phyloP scores from a whole-genome alignment of 2,113 vertebrate genomes.

The Turdus rufiventris region DNA sequence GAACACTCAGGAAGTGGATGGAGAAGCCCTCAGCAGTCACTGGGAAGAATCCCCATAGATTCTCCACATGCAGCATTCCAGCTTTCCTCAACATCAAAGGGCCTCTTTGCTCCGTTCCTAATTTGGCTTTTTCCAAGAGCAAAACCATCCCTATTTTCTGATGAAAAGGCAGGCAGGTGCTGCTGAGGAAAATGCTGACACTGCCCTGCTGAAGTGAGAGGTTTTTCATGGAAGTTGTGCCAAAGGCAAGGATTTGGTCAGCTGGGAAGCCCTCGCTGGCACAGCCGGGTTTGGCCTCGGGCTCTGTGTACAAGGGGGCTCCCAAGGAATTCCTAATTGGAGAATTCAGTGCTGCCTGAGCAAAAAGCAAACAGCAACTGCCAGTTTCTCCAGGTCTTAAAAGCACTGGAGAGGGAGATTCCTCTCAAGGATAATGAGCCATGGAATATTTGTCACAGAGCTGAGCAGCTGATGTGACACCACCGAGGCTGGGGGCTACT shows the following conservation, averaged over 20 bases:
- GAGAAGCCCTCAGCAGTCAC: neutral
- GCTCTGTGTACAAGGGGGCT: fast-evolving
- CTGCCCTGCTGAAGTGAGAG: neutral
- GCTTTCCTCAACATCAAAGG: neutral
- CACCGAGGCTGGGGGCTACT: neutral
- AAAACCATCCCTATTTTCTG: neutral
- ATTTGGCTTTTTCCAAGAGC: neutral
- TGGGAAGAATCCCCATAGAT: neutral
- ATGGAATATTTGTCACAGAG: conserved; percentile 35
- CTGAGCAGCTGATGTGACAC: conserved; percentile 36
- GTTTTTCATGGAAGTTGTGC: neutral
- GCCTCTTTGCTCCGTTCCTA: neutral
- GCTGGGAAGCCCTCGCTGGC: neutral
- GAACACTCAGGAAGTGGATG: neutral
- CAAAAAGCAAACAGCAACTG: neutral
- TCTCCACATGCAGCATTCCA: neutral
- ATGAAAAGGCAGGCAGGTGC: neutral
- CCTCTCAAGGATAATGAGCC: conserved; percentile 31
- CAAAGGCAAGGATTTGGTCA: neutral
- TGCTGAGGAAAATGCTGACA: neutral
- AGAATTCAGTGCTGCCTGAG: neutral
- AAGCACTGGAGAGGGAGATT: conserved; percentile 19
- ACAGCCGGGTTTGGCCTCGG: neutral
- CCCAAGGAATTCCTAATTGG: neutral
- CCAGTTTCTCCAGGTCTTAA: neutral